These are phyloP conservation scores for Engraulis encrasicolus DNA, from an alignment of 2,113 vertebrate genomes.

Conservation along the genomic window DNA sequence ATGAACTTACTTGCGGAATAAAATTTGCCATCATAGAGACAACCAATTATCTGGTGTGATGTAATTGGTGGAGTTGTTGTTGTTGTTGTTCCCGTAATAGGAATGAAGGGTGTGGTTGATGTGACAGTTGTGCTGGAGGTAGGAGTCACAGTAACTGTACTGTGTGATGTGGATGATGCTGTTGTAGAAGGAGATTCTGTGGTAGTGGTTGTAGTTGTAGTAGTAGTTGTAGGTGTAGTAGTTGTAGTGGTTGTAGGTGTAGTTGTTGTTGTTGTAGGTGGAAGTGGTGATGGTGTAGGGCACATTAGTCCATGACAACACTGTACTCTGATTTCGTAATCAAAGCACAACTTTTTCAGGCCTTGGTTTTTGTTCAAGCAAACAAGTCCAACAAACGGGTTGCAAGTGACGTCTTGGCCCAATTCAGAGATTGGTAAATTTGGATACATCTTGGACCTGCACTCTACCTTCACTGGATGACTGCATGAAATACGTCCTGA, in stretches of 20 bases:
- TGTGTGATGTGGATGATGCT: too few relatives aligned
- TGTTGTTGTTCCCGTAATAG: neutral
- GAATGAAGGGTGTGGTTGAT: neutral
- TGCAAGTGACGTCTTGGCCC: slow-evolving; percentile 43
- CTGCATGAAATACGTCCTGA: too few relatives aligned
- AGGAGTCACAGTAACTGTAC: neutral
- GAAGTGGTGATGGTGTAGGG: too few relatives aligned
- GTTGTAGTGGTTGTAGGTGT: too few relatives aligned
- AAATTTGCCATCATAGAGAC: neutral
- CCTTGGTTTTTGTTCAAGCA: slow-evolving; percentile 67
- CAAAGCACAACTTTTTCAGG: slow-evolving; percentile 53
- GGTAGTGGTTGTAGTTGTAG: neutral
- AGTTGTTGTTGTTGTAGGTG: neutral
- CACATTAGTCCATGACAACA: slow-evolving; percentile 51
- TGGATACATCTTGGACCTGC: too few relatives aligned
- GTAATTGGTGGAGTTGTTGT: neutral
- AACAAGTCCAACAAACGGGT: slow-evolving; percentile 46
- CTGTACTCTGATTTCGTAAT: slow-evolving; percentile 57
- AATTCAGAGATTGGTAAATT: too few relatives aligned
- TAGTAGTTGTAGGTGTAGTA: too few relatives aligned
- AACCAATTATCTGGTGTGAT: neutral
- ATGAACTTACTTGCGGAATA: slow-evolving; percentile 39
- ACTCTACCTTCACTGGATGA: too few relatives aligned
- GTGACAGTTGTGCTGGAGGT: neutral
- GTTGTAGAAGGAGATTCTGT: neutral